Evolutionary conservation across 2,888 invertebrate genomes (phyloP), one percentile per base, ranked within the genome.

Genomic region (Andrena haemorrhoa): DNA sequence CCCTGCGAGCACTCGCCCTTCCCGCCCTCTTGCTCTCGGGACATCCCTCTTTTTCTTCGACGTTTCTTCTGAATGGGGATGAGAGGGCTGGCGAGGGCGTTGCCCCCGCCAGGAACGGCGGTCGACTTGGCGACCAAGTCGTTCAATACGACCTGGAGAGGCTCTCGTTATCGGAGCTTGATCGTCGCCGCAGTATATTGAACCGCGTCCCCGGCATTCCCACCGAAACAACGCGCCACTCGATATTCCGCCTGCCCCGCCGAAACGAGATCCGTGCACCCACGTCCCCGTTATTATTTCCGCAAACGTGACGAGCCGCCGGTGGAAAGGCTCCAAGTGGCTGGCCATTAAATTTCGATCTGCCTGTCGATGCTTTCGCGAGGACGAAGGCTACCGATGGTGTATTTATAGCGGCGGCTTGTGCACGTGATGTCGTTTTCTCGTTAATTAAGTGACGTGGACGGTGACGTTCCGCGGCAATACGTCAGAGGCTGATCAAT

Each of bases 81-180:
- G 88, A 87, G 86, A 87, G 82, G 75, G 83, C 79, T 74, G 78
- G 71, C 66, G 86, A 88, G 88, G 88, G 88, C 88, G 84, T 82
- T 84, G 88, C 88, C 88, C 88, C 66, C 88, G 31, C 64, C 65
- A 79, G 81, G 78, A 82, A 81, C 83, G 86, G 56, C 79, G 85
- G 83, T 85, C 83, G 88, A 83, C 80, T 83, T 82, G 86, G 78
- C 88, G 79, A 83, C 83, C 84, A 80, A 86, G 81, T 79, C 81
- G 81, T 85, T 86, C 88, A 72, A 88, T 88, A 86, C 88, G 76
- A 80, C 83, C 81, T 76, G 75, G 74, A 76, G 82, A 82, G 64
- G 70, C 58, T 81, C 78, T 53, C 77, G 77, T 83, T 80, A 79
- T 76, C 84, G 60, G 29, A 58, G 73, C 53, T 63, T 41, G 75